Base-by-base conservation (phyloP, 2,797 vertebrate genomes). In the Chelonia mydas region DNA sequence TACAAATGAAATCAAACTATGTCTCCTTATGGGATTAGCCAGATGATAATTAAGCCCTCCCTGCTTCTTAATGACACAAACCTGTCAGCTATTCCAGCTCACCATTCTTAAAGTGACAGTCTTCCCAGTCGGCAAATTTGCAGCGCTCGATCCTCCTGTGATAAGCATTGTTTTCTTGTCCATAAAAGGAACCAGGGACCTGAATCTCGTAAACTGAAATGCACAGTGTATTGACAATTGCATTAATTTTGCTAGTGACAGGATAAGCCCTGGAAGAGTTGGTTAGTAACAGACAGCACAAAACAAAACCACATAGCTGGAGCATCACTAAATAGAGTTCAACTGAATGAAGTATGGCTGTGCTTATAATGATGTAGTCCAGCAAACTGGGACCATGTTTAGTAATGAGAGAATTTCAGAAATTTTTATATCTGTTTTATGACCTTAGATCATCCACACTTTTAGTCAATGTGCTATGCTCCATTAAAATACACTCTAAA, bases 11-110 rank as follows among this genome's bases (percentile, higher is more conserved):
- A 94, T 94, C 92, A 93, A 92, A 89, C 86, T 84, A 87, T 55
- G 47, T 93, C 88, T 97, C 91, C 91, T 97, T 95, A 88, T 41
- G 90, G 96, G 95, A 97, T 96, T 95, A 88, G n/a, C 5, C 2
- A 45, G 27, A 76, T n/a, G 72, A 94, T 95, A 96, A 97, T 93
- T 97, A 97, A 93, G 72, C 50, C 53, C 51, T 80, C 2, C 11
- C 81, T 93, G 65, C 78, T 90, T 92, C 77, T 83, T 49, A 83
- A 74, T 84, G 81, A 57, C 81, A 88, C 55, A 91, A 96, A 74
- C 9, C 53, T 85, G 49, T 90, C 93, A 33, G 68, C 17, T 45
- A 49, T 27, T 92, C n/a, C 9, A 1, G 53, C 57, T 92, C 78
- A 9, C 87, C 89, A 61, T 96, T 95, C 95, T 53, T 27, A 95